Evolutionary conservation across 2,888 invertebrate genomes (phyloP).

Genomic region (Cylindroiulus punctatus): DNA sequence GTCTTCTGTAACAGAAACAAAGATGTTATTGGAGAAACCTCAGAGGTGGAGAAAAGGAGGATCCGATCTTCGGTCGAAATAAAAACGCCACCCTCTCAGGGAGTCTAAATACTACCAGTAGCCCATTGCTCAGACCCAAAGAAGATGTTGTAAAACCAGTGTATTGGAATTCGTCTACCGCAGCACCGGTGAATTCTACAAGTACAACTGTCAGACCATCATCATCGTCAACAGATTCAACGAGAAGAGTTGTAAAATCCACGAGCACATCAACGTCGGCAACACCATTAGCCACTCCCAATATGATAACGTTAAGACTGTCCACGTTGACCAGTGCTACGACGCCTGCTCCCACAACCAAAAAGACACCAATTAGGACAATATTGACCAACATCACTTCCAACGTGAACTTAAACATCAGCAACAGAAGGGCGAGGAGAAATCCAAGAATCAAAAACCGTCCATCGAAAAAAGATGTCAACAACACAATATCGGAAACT

Average conservation of each 20-base stretch:
- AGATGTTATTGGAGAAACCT: conserved; percentile 62
- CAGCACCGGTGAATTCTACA: background rate
- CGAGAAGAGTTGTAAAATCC: conserved; percentile 8
- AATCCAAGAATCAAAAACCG: background rate
- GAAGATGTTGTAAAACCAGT: background rate
- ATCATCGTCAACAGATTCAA: conserved; percentile 11
- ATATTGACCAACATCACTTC: conserved; percentile 27
- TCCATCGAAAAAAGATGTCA: conserved; percentile 61
- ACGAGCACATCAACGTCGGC: conserved; percentile 41
- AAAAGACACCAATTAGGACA: background rate
- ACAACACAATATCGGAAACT: conserved; percentile 78
- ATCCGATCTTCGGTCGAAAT: conserved; percentile 10
- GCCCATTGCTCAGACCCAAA: background rate
- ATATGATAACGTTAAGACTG: conserved; percentile 15
- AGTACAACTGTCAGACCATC: conserved; percentile 32
- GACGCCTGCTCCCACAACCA: background rate
- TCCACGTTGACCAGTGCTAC: background rate
- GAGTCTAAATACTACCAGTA: background rate
- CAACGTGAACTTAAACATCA: conserved; percentile 56
- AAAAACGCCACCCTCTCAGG: conserved; percentile 13
- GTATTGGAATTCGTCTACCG: conserved; percentile 41
- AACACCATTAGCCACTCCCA: background rate
- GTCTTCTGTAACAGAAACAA: conserved; percentile 60
- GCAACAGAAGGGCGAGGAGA: conserved; percentile 13
- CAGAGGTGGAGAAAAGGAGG: conserved; percentile 4